phyloP scores from a whole-genome alignment of 2,888 invertebrate species.

The Apotomis capreana region DNA sequence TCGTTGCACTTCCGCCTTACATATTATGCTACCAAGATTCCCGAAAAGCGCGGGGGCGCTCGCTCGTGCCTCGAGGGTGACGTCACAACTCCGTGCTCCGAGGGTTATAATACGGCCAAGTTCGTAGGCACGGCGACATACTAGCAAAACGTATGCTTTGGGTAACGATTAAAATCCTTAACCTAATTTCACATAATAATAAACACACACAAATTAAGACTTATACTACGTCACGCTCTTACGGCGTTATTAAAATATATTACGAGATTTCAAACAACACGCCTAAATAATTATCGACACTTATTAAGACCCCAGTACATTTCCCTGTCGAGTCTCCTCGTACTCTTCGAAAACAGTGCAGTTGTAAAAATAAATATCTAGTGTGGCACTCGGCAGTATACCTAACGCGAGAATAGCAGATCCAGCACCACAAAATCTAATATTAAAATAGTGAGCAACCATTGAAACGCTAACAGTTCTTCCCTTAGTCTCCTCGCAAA shows the following conservation, averaged over 20 bases:
- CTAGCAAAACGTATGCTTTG: constrained; percentile 70
- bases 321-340: constrained; percentile 67
- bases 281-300: constrained; percentile 70
- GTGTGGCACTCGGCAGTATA: constrained; percentile 73
- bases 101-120: constrained; percentile 46
- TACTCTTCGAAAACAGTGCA: constrained; percentile 56
- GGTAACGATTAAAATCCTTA: constrained; percentile 77
- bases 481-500: constrained; percentile 58
- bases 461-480: constrained; percentile 68
- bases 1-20: constrained; percentile 64
- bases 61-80: constrained; percentile 2
- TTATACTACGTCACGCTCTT: constrained; percentile 69
- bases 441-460: constrained; percentile 81
- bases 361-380: constrained; percentile 73
- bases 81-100: constrained; percentile 26
- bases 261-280: constrained; percentile 83
- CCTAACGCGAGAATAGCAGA: constrained; percentile 44
- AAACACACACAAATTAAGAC: constrained; percentile 76
- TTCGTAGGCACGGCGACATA: constrained; percentile 58
- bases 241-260: constrained; percentile 74
- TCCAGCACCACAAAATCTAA: constrained; percentile 77
- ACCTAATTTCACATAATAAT: constrained; percentile 78
- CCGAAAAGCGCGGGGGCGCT: constrained; percentile 49
- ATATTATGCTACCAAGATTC: constrained; percentile 79
- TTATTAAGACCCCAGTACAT: constrained; percentile 71